Percentiles rank a stretch among this genome's conserved stretches.
Conservation (phyloP, 37 sponge, comb jelly and placozoan genomes). For the Hormiphora californensis region DNA sequence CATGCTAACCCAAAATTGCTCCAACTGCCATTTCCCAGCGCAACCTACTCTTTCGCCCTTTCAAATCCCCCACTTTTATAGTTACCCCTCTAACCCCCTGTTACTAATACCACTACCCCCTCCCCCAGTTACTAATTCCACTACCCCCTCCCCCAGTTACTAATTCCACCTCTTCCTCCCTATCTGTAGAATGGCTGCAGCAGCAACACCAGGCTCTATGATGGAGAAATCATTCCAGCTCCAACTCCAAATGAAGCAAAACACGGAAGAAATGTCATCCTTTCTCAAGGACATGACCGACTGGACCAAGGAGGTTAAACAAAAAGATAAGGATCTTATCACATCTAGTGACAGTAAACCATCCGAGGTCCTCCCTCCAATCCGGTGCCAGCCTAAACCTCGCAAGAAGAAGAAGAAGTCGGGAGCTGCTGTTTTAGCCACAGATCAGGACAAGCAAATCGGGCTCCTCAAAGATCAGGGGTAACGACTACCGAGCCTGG, state of each 20-base stretch:
- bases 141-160: too few relatives aligned
- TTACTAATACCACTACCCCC: too few relatives aligned
- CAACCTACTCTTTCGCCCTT: too few relatives aligned
- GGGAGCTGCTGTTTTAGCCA: neutral
- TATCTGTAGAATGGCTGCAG: too few relatives aligned
- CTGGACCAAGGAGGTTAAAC: conserved; percentile 85
- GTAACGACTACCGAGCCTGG: conserved; percentile 90
- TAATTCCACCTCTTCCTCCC: too few relatives aligned
- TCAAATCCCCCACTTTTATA: too few relatives aligned
- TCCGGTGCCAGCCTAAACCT: neutral
- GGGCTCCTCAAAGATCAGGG: conserved; percentile 61
- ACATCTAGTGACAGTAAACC: neutral
- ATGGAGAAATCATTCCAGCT: conserved; percentile 52
- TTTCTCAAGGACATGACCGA: conserved; percentile 70
- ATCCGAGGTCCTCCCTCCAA: neutral
- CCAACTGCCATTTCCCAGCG: too few relatives aligned
- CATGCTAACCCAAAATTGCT: too few relatives aligned
- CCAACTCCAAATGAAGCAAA: conserved; percentile 63
- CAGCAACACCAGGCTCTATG: too few relatives aligned
- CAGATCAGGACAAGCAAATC: conserved; percentile 10
- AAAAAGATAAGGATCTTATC: conserved; percentile 69
- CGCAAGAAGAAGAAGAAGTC: conserved; percentile 49
- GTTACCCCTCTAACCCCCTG: too few relatives aligned
- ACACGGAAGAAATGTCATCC: conserved; percentile 75
- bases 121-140: too few relatives aligned